Base-by-base conservation (phyloP, 1,140 invertebrate species). In the Choristoneura fumiferana region DNA sequence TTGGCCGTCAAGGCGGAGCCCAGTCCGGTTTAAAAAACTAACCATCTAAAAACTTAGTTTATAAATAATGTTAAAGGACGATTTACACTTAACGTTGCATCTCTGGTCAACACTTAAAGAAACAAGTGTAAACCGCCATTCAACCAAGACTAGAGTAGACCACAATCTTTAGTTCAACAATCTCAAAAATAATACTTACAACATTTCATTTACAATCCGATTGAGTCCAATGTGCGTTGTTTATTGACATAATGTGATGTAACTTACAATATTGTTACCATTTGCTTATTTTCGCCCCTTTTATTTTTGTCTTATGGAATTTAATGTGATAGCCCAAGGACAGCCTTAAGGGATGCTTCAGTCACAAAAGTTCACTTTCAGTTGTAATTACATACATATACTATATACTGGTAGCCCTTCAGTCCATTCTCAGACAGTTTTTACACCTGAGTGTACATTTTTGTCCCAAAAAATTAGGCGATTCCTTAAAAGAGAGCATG, bases 81-180 rank as follows among this genome's bases (percentile, higher is more conserved):
- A 69, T 73, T 71, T 61, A 72, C 69, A 79, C 67, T 34, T 8
- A 8, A 15, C 8, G 14, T 17, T 22, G 17, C 9, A 45, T 49
- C 22, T 29, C 22, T 49, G 43, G 18, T 22, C 43, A 49, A 29
- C 12, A 6, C 9, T 45, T 22, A 22, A 14, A 35, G 57, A 13
- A 14, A 17, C 22, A 54, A 60, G 53, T 69, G 70, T 70, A 62
- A 69, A 76, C 62, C 54, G 67, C 64, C 62, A 63, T 62, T 49
- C 12, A 35, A 57, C 64, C 63, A 75, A 71, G 83, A 86, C 83
- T 86, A 86, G 83, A 86, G 70, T 69, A 69, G 64, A 68, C 58
- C 61, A 68, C 65, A 67, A 59, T 35, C 10, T 60, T 58, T 54
- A 65, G 43, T 73, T 65, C 70, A 67, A 78, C 69, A 80, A 76